Evolutionary conservation across 1,140 invertebrate genomes (phyloP), one percentile per base, ranked within the genome.

Genomic region (Papilio polytes): DNA sequence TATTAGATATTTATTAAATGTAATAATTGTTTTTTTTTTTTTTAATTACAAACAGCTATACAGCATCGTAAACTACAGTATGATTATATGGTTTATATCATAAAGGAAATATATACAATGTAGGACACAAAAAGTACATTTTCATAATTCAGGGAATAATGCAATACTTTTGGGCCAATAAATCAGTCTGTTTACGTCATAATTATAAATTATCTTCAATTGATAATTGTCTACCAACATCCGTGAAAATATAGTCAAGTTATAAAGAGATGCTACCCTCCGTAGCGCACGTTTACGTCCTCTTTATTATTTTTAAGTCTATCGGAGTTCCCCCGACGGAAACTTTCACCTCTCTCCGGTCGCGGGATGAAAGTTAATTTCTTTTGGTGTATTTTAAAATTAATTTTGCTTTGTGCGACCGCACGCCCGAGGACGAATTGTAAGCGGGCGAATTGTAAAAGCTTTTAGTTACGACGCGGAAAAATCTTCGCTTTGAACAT

Each of bases 381-480:
- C 93, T 94, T 94, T 94, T 90, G 88, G 92, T 94, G 90, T 94
- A 92, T 94, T 94, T 92, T 93, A 90, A 94, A 94, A 93, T 94
- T 94, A 93, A 94, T 94, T 93, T 93, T 87, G 88, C 92, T 94
- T 94, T 93, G 92, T 93, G 85, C 89, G 88, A 91, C 89, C 90
- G 88, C 88, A 85, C 88, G 91, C 91, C 92, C 83, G 85, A 80
- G 92, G 90, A 89, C 87, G 88, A 91, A 91, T 90, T 91, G 87
- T 90, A 85, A 89, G 87, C 88, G 85, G 85, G 81, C 85, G 83
- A 89, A 89, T 81, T 85, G 87, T 85, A 86, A 90, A 89, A 89
- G 91, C 89, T 91, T 89, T 91, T 83, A 80, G 87, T 83, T 84
- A 89, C 88, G 87, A 89, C 84, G 83, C 79, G 84, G 85, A 90